Evolutionary conservation across 2,888 invertebrate genomes (phyloP), one percentile per base, ranked within the genome.

Genomic region (Apocheima hispidaria): DNA sequence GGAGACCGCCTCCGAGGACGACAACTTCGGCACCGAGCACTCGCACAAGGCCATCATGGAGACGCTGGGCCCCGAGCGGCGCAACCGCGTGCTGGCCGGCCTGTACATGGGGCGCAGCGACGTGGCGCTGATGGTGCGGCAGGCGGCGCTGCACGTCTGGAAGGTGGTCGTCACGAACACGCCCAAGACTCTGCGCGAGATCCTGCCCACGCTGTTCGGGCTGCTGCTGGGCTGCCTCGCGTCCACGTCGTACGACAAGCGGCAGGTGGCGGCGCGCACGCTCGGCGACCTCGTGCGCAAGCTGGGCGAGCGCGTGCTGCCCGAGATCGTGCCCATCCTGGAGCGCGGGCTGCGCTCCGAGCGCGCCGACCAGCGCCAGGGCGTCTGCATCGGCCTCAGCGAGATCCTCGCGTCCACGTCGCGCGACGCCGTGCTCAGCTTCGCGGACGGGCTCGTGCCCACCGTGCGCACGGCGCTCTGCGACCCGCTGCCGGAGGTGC

Each of bases 141-240:
- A 99, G 92, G 98, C 99, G 0, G 99, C 99, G 7, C 94, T 99
- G 58, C 99, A 99, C 86, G 99, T 99, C 0, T 99, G 99, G 99
- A 99, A 99, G 94, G 98, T 99, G 70, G 98, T 99, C 1, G 99
- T 99, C 1, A 97, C 99, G 0, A 99, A 99, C 85, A 99, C 99
- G 0, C 99, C 99, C 0, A 95, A 98, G 83, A 99, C 99, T 0
- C 93, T 99, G 43, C 94, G 98, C 64, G 99, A 99, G 94, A 99
- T 99, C 77, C 93, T 99, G 69, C 98, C 98, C 5, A 98, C 98
- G 0, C 92, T 99, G 44, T 99, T 99, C 90, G 95, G 97, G 12
- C 93, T 99, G 51, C 91, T 99, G 64, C 93, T 99, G 55, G 98
- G 98, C 50, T 99, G 99, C 87, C 94, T 99, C 70, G 99, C 99